A percentile compares a stretch with the other conserved stretches of the same genome.
These are phyloP conservation scores for Polypedilum vanderplanki DNA, from an alignment of 1,140 invertebrate genomes.

Conservation along the genomic window DNA sequence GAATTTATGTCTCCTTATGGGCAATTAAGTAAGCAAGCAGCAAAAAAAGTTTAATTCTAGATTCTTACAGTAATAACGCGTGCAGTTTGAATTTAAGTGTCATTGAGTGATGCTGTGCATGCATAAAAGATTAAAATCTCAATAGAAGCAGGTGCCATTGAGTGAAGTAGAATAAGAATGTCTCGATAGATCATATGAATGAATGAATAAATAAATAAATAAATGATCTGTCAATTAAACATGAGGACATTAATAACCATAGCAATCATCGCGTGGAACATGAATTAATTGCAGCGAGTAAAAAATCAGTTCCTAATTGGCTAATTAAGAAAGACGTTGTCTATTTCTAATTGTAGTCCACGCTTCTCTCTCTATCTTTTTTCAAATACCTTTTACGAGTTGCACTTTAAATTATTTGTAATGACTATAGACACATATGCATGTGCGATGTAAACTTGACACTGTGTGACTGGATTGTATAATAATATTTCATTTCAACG, in stretches of 20 bases:
- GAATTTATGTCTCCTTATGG: conserved; percentile 9
- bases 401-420: not conserved
- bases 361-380: not conserved
- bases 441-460: conserved; percentile 21
- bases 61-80: not conserved
- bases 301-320: not conserved
- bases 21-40: not conserved
- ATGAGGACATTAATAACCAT: conserved; percentile 11
- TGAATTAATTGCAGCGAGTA: not conserved
- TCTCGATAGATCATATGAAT: not conserved
- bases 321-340: conserved; percentile 12
- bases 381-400: not conserved
- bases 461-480: conserved; percentile 14
- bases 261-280: not conserved
- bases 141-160: not conserved
- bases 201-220: not conserved
- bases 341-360: not conserved
- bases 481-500: conserved; percentile 14
- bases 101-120: not conserved
- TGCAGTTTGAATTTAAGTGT: not conserved
- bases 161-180: not conserved
- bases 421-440: not conserved
- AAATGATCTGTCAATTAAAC: not conserved
- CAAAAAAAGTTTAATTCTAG: not conserved
- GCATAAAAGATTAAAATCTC: not conserved